Evolutionary conservation across 2,888 invertebrate genomes (phyloP), one percentile per base, ranked within the genome.

Genomic region (Apoda limacodes): DNA sequence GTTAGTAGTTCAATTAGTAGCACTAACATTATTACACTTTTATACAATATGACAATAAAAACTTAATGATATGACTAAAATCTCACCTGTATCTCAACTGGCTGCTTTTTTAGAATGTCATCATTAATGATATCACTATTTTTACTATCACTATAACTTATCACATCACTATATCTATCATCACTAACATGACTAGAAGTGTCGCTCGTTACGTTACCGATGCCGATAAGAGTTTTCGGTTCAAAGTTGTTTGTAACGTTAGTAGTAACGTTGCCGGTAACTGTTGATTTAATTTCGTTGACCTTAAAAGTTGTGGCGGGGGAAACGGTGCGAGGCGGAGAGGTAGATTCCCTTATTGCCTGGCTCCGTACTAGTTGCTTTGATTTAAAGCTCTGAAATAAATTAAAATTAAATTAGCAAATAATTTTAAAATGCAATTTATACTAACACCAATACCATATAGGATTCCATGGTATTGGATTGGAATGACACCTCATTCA

Each of bases 341-440:
- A 85, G 27, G 90, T 86, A 40, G 92, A 88, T 66, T 95, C 95
- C 57, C 93, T 86, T 83, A 95, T 89, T 41, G 95, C 95, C 81
- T 93, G 92, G 57, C 94, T 93, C 53, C 95, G 86, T 35, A 92
- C 92, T 50, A 95, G 83, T 60, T 92, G 85, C 76, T 92, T 92
- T 41, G 89, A 84, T 82, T 92, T 92, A 65, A 89, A 85, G 40
- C 76, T 76, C 76, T 78, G 69, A 0, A 46, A 44, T 13, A 23
- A 7, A 15, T 3, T n/a, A n/a, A n/a, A n/a, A n/a, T n/a, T n/a
- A n/a, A n/a, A n/a, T n/a, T n/a, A n/a, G n/a, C n/a, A n/a, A n/a
- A n/a, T n/a, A n/a, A n/a, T n/a, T n/a, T n/a, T n/a, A n/a, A n/a
- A 13, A 4, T 6, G 3, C 4, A 3, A 11, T 28, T 11, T 11